phyloP scores from a whole-genome alignment of 2,797 vertebrate species.

The Crocidura indochinensis region DNA sequence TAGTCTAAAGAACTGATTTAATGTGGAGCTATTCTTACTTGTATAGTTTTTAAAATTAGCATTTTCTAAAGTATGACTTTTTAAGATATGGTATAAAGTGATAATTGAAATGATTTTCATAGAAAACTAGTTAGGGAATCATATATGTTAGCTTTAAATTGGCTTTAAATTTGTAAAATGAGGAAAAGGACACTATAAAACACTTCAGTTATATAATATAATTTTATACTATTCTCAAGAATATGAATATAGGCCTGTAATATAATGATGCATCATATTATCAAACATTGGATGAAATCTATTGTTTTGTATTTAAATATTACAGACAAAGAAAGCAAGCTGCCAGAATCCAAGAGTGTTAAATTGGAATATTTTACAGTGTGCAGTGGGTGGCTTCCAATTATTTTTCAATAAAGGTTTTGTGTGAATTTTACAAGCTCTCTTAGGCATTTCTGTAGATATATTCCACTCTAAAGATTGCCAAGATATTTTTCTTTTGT shows the following conservation, averaged over 20 bases:
- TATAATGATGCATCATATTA: constrained; percentile 47
- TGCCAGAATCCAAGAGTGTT: constrained; percentile 59
- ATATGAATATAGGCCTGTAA: constrained; percentile 37
- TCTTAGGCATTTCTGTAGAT: constrained; percentile 62
- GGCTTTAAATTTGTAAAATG: constrained; percentile 11
- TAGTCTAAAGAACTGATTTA: not conserved
- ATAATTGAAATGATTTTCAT: constrained; percentile 38
- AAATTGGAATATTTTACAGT: constrained; percentile 68
- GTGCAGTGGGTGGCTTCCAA: constrained; percentile 67
- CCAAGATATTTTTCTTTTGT: constrained; percentile 54
- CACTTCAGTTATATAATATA: constrained; percentile 43
- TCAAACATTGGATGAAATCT: constrained; percentile 58
- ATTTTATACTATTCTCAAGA: constrained; percentile 62
- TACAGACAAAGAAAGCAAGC: constrained; percentile 60
- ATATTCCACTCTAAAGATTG: constrained; percentile 23
- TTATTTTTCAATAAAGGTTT: constrained; percentile 79
- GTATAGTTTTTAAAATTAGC: not conserved
- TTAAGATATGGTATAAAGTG: not conserved
- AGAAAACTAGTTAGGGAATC: not conserved
- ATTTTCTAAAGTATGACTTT: not conserved
- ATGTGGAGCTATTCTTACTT: not conserved
- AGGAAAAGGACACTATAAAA: not conserved
- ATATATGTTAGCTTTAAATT: not conserved
- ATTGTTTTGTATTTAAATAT: constrained; percentile 61
- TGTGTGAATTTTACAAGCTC: constrained; percentile 70